Base-by-base conservation (phyloP, 2,888 invertebrate genomes). In the Andrena praecox region DNA sequence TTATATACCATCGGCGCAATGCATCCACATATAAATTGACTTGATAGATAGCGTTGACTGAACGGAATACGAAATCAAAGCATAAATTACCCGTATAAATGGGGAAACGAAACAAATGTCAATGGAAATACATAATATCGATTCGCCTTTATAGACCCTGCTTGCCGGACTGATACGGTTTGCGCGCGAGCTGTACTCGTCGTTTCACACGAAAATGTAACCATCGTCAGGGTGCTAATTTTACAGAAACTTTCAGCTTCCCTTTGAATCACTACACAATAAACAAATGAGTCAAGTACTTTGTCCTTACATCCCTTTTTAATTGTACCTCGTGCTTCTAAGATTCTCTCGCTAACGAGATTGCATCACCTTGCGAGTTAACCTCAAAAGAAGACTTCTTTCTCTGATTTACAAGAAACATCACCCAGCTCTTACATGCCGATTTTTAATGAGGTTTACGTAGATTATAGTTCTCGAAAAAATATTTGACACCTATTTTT, bases 21-120 rank as follows among this genome's bases (percentile, higher is more conserved):
- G 24, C 52, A 52, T 70, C 29, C 79, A 59, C 24, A 63, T 70
- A 74, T 80, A 75, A 75, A 82, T 80, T 71, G 70, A 75, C 66
- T 63, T 50, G 82, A 71, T 82, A 63, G 76, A 77, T 63, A 54
- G 71, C 67, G 71, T 67, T 35, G 66, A 75, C 35, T 59, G 59
- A 29, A 31, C 27, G 52, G 79, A 68, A 82, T 82, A 74, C 71
- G 63, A 75, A 79, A 82, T 80, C 79, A 75, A 50, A 54, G 79
- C 79, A 82, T 79, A 75, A 79, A 82, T 82, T 82, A 79, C 67
- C 20, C 12, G 82, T 79, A 71, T 67, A 74, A 75, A 82, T 67
- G 63, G 70, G 31, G 52, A 79, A 68, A 20, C 42, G 75, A 79
- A 82, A 68, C 79, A 71, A 82, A 79, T 68, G 63, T 71, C 71